phyloP scores from a whole-genome alignment of 2,113 vertebrate species.

The Mobula hypostoma region DNA sequence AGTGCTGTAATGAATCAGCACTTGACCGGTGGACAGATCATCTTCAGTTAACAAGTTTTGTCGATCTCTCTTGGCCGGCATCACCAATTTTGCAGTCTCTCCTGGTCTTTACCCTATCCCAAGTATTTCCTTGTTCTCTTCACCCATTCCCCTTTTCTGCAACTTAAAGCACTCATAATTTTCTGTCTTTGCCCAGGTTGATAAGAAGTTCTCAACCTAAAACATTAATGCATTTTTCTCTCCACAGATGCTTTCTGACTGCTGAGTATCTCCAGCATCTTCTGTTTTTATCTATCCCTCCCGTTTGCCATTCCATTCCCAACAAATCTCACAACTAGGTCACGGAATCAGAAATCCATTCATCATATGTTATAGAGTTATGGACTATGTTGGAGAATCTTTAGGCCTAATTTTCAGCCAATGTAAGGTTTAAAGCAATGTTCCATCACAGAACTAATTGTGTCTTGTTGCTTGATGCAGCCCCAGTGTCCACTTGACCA shows the following conservation, averaged over 20 bases:
- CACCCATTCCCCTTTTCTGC: no score
- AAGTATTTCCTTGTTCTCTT: no score
- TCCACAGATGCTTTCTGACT: no score
- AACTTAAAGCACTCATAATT: no score
- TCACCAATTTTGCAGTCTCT: no score
- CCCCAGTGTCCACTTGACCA: background rate
- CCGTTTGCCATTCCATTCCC: background rate
- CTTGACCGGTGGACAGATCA: no score
- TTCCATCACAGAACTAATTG: background rate
- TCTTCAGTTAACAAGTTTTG: background rate
- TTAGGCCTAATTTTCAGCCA: background rate
- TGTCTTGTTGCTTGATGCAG: background rate
- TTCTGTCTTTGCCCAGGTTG: no score
- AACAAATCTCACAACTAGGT: conserved; percentile 1
- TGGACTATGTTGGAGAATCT: background rate
- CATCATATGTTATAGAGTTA: background rate
- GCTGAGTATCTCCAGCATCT: no score
- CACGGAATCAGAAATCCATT: background rate
- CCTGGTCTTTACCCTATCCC: no score
- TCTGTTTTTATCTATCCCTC: background rate
- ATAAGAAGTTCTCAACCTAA: no score
- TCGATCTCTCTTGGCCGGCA: background rate
- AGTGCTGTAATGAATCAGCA: no score
- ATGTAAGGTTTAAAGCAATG: background rate
- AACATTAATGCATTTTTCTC: no score